Base-by-base conservation (phyloP, 2,113 vertebrate genomes). In the Trematomus loennbergii region DNA sequence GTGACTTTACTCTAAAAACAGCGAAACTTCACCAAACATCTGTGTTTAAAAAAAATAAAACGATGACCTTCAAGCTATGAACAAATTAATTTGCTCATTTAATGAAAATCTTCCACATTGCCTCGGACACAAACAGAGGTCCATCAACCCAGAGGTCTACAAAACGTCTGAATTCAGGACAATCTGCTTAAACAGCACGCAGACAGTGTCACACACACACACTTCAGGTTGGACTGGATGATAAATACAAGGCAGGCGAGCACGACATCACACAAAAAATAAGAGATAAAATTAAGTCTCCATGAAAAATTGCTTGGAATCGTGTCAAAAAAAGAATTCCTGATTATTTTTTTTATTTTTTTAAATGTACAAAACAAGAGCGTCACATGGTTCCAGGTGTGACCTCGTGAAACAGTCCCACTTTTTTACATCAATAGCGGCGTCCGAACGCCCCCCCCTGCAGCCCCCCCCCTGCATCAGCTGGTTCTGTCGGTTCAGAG, bases 371-470 rank as follows among this genome's bases (percentile, higher is more conserved):
- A 88, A 88, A 89, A 82, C 18, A 61, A 67, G 16, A 78, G 6
- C 25, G 66, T 33, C 75, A 63, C 52, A 78, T 29, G 29, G 29
- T 29, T 29, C 46, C 55, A 16, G 48, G 33, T 7, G n/a, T 53
- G 80, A 77, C 53, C 55, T 70, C 68, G 53, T 73, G 33, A 78
- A 54, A 76, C 57, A 64, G 33, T 78, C 72, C 76, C 15, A 45
- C 3, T 52, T 49, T 16, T n/a, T 57, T 29, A 48, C 58, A 18
- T 95, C 87, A 96, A 83, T 95, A 96, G 10, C 95, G 96, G 12
- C 94, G 87, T 0, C 92, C 94, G 69, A 97, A 96, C 17, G 91
- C 95, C 46, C 94, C 97, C 0, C 95, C 95, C 46, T 96, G 97
- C 25, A 96, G 70, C 15, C 92, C 93, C 0, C 93, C 15, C 93